Evolutionary conservation across 2,888 invertebrate genomes (phyloP), one percentile per base, ranked within the genome.

Genomic region (Agriopis aurantiaria): DNA sequence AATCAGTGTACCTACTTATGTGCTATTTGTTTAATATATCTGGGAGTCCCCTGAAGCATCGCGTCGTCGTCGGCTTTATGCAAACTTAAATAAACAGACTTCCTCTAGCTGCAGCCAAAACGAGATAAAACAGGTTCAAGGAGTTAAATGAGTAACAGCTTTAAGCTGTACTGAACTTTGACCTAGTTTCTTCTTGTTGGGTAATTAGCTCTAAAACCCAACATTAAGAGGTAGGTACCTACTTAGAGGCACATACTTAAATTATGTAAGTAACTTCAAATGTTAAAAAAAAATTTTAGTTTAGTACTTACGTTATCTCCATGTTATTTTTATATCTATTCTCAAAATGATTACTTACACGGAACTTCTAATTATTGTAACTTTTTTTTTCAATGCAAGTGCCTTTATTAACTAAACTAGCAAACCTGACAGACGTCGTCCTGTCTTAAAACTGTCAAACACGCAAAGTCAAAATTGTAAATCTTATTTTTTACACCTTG

Each of bases 71-170:
- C 60, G 74, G 80, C 81, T 81, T 82, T 82, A 83, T 82, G 83
- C 84, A 86, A 88, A 87, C 85, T 88, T 84, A 80, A 82, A 82
- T 81, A 83, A 83, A 85, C 81, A 76, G 79, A 81, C 79, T 81
- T 81, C 75, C 78, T 77, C 79, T 81, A 83, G 82, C 78, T 85
- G 84, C 84, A 84, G 85, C 85, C 79, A 78, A 86, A 87, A 85
- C 86, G 86, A 88, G 89, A 90, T 90, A 88, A 89, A 90, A 89
- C 88, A 87, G 87, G 87, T 86, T 84, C 86, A 87, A 85, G 87
- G 84, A 89, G 84, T 89, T 88, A 87, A 88, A 88, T 88, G 85
- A 89, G 86, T 85, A 88, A 86, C 87, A 84, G 85, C 83, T 87
- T 87, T 77, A 75, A 75, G 80, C 77, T 78, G 78, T 79, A 66